Percentiles rank a stretch among this genome's conserved stretches.
These are phyloP conservation scores for Pangasianodon hypophthalmus DNA, from an alignment of 2,113 vertebrate genomes.

Conservation along the genomic window DNA sequence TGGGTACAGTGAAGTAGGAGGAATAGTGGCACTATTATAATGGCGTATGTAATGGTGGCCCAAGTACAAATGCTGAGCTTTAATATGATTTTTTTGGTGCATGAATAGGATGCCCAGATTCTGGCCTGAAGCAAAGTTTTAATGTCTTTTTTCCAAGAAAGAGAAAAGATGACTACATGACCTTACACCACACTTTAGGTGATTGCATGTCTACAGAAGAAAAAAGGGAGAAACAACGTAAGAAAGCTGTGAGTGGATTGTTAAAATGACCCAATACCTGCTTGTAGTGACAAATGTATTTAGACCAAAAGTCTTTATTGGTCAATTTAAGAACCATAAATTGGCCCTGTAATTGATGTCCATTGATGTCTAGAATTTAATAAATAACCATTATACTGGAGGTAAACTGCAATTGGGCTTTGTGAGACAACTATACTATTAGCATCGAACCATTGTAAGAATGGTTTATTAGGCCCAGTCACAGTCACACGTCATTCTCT, in stretches of 20 bases:
- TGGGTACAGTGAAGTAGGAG: background rate
- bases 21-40: background rate
- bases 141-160: background rate
- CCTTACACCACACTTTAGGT: too few species aligned
- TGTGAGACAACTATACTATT: slow-evolving; percentile 20
- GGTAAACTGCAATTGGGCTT: slow-evolving; percentile 9
- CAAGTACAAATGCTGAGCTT: background rate
- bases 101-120: background rate
- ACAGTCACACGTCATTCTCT: background rate
- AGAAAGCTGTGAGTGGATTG: background rate
- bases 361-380: background rate
- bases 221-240: background rate
- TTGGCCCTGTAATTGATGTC: background rate
- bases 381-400: background rate
- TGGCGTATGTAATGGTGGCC: background rate
- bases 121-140: background rate
- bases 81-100: background rate
- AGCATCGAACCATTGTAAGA: background rate
- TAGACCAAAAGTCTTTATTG: background rate
- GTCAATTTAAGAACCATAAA: background rate
- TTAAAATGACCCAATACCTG: background rate
- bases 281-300: background rate
- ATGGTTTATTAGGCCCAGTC: background rate
- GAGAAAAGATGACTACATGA: background rate
- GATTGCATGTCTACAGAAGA: too few species aligned